Evolutionary conservation across 2,113 vertebrate genomes (phyloP), one percentile per base, ranked within the genome.

Genomic region (Ovibos moschatus): DNA sequence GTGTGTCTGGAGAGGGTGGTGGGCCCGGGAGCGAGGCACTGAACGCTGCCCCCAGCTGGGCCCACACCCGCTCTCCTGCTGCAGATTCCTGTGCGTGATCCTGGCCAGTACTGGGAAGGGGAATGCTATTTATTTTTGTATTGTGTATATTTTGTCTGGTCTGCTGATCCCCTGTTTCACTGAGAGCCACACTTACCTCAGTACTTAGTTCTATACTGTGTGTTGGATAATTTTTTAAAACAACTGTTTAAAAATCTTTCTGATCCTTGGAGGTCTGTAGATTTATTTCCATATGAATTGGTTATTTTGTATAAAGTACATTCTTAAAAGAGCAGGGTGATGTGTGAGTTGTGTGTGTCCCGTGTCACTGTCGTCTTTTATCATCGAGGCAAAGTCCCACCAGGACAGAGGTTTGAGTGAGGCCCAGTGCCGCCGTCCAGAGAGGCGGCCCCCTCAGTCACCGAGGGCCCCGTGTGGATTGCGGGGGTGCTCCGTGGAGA

Each of bases 291-390:
- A 98, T 99, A 99, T 99, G 98, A 99, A 99, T 98, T 99, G 98
- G 99, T 99, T 99, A 99, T 99, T 99, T 99, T 99, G 99, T 99
- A 99, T 99, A 99, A 99, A 99, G 99, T 99, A 98, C 94, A 0
- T 99, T 99, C 98, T 99, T 98, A 99, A 99, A 99, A 99, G 99
- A 99, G 98, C 96, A 98, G 95, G 92, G 84, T 88, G 94, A 90
- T 96, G 79, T 83, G 98, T 98, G 96, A 98, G 96, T 98, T 98
- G 50, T 97, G 94, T 98, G 95, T 98, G 89, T 98, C 91, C 60
- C 74, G 95, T 81, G 98, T 81, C 97, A 62, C 85, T 97, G 94
- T 86, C 60, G 62, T 93, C 53, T 97, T 96, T 82, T 87, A 76
- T 91, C 47, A 50, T 89, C 45, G 84, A 87, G 47, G 27, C 90